These are phyloP conservation scores for Amiota mariae DNA, from an alignment of 2,888 invertebrate species.

Conservation along the genomic window DNA sequence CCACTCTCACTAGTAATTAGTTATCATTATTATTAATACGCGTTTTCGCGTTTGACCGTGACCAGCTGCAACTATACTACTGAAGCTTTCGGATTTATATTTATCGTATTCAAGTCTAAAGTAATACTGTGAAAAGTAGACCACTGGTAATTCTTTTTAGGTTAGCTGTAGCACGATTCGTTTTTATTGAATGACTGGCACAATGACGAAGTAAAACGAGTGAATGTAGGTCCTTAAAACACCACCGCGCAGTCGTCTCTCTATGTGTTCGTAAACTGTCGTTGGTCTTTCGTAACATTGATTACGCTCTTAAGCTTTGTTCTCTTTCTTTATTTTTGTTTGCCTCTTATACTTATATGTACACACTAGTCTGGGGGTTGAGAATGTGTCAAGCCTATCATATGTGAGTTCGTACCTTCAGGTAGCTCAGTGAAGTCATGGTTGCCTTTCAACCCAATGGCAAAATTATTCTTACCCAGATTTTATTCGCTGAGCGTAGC, in stretches of 20 bases:
- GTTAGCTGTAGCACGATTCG: constrained; percentile 9
- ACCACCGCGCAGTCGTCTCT: constrained; percentile 52
- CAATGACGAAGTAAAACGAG: constrained; percentile 43
- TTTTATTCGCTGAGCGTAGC: background rate
- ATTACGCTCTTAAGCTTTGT: background rate
- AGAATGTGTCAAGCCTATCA: background rate
- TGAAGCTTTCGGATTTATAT: constrained; percentile 46
- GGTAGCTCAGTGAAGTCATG: constrained; percentile 45
- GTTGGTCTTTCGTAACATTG: constrained; percentile 27
- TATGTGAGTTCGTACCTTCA: constrained; percentile 4
- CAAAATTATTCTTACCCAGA: constrained; percentile 53
- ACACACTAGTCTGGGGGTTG: constrained; percentile 20
- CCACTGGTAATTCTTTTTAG: constrained; percentile 54
- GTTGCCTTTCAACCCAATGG: constrained; percentile 56
- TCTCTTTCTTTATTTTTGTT: background rate
- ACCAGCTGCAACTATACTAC: constrained; percentile 18
- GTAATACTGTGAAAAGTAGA: constrained; percentile 58
- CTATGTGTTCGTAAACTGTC: constrained; percentile 34
- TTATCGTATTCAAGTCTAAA: constrained; percentile 59
- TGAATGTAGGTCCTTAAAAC: constrained; percentile 63
- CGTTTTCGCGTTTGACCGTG: constrained; percentile 53
- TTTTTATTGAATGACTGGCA: constrained; percentile 24
- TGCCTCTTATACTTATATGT: constrained; percentile 49
- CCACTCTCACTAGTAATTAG: constrained; percentile 31
- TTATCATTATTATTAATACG: constrained; percentile 46